These are phyloP conservation scores for Scalopus aquaticus DNA, from an alignment of 2,113 vertebrate species.

Conservation along the genomic window DNA sequence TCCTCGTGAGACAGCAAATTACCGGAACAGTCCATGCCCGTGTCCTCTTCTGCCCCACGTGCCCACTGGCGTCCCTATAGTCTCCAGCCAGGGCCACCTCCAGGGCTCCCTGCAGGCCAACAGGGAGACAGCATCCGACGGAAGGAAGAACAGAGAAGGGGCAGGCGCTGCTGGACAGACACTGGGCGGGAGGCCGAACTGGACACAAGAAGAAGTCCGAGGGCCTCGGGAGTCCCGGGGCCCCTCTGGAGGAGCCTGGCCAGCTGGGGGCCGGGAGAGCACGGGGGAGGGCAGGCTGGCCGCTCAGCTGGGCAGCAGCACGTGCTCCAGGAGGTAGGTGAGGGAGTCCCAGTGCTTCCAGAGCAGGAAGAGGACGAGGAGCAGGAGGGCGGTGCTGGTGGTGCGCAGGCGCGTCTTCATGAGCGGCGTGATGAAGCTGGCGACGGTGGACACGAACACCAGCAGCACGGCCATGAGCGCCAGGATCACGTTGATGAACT, in stretches of 20 bases:
- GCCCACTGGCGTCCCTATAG: not conserved
- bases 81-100: not conserved
- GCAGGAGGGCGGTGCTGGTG: constrained; percentile 91
- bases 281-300: rapidly evolving
- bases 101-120: not conserved
- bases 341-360: constrained; percentile 98
- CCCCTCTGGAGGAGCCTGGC: constrained; percentile 14
- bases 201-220: not conserved
- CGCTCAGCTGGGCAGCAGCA: constrained; percentile 92
- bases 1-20: not conserved
- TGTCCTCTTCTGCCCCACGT: not conserved
- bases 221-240: not conserved
- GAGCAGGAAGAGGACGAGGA: constrained; percentile 92
- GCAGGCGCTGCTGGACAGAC: constrained; percentile 6
- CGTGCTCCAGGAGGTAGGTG: constrained; percentile 92
- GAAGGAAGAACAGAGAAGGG: constrained; percentile 12
- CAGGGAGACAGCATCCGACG: constrained; percentile 38
- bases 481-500: constrained; percentile 99
- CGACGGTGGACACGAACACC: constrained; percentile 98
- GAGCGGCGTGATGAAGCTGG: constrained; percentile 98
- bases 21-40: not conserved
- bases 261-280: not conserved
- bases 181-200: constrained; percentile 46
- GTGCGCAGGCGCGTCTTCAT: constrained; percentile 96
- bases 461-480: constrained; percentile 98